phyloP scores from a whole-genome alignment of 2,113 vertebrate species.

The Motacilla tschutschensis region DNA sequence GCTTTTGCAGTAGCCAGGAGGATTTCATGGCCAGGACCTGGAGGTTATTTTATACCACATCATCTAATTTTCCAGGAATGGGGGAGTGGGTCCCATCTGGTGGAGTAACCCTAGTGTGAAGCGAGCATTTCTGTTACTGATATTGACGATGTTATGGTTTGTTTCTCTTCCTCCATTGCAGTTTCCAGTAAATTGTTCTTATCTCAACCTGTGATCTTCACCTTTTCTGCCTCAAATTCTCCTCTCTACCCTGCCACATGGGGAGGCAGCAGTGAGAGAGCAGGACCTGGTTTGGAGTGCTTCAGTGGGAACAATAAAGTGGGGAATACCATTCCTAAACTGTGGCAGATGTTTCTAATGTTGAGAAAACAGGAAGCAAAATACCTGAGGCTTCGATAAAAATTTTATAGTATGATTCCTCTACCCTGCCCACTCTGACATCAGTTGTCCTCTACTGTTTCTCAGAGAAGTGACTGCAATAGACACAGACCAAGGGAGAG shows the following conservation, averaged over 20 bases:
- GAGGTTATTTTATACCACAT: background rate
- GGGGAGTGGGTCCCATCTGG: background rate
- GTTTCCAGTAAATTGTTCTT: background rate
- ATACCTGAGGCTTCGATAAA: background rate
- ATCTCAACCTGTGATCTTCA: background rate
- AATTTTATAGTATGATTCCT: background rate
- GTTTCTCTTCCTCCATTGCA: background rate
- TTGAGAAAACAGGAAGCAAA: background rate
- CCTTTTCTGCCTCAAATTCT: background rate
- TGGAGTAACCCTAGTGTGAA: background rate
- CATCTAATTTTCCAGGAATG: background rate
- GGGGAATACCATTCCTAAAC: background rate
- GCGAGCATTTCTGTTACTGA: background rate
- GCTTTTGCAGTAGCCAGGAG: background rate
- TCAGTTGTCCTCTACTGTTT: background rate
- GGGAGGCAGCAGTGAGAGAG: background rate
- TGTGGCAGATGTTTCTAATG: background rate
- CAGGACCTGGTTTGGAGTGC: background rate
- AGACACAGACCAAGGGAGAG: background rate
- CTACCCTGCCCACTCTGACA: background rate
- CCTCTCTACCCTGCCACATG: background rate
- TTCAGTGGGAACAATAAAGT: background rate
- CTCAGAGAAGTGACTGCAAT: background rate
- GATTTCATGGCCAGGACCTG: background rate
- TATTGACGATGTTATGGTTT: background rate